Base-by-base conservation (phyloP, 2,888 invertebrate genomes). In the Yponomeuta plumbellus region DNA sequence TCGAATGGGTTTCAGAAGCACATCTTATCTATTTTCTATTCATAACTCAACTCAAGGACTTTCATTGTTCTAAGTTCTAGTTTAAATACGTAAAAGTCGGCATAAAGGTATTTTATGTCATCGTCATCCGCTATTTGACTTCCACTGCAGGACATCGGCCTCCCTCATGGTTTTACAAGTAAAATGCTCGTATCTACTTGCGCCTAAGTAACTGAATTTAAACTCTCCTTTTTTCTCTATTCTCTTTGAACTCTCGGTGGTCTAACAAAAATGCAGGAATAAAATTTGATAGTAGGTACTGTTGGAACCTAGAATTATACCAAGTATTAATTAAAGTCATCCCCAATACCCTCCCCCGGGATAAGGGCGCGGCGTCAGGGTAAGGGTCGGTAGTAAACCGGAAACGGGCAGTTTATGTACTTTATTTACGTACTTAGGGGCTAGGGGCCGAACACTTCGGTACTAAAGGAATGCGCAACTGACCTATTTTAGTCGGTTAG, bases 391-490 rank as follows among this genome's bases (percentile, higher is more conserved):
- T 70, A 77, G 72, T 82, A 82, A 82, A 81, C 75, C 68, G 79
- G 71, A 59, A 62, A 21, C 72, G 70, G 67, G 58, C 70, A 75
- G 79, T 83, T 84, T 81, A 83, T 78, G 76, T 79, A 74, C 74
- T 71, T 72, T 84, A 83, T 82, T 81, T 75, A 79, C 79, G 80
- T 77, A 80, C 72, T 83, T 84, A 80, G 75, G 74, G 65, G 56
- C 39, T 64, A 44, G 61, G 39, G 64, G 17, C 11, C 2, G 26
- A 61, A 34, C 34, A 34, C 34, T 10, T 34, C 58, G 22, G 22
- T 20, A 20, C 22, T 58, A n/a, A 58, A 58, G 21, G 22, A 58
- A n/a, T 20, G 20, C 2, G 8, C 1, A 52, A 34, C 34, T 34
- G 8, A 34, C 34, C 34, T 34, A n/a, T n/a, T n/a, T n/a, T 39